Conservation (phyloP, 2,888 invertebrate species). For the Drosophila crucigera region DNA sequence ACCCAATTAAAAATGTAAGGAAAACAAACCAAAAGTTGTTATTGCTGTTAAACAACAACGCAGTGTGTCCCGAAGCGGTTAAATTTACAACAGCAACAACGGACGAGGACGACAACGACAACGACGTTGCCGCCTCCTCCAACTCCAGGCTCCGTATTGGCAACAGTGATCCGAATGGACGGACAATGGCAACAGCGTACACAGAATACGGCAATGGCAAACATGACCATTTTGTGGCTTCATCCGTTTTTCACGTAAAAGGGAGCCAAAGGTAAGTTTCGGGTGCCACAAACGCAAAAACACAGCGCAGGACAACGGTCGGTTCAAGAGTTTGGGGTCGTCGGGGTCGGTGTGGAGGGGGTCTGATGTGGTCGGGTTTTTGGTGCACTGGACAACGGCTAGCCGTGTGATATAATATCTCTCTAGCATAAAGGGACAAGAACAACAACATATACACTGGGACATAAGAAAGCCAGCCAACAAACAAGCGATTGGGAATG, state of each 20-base stretch:
- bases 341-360: neutral
- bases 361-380: constrained; percentile 10
- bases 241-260: constrained; percentile 36
- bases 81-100: constrained; percentile 80
- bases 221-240: constrained; percentile 81
- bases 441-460: constrained; percentile 42
- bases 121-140: constrained; percentile 35
- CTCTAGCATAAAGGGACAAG: constrained; percentile 77
- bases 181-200: constrained; percentile 40
- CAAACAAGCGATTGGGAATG: constrained; percentile 74
- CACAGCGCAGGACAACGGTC: constrained; percentile 41
- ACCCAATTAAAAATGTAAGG: constrained; percentile 84
- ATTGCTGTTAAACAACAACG: constrained; percentile 76
- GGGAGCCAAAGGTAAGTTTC: constrained; percentile 75
- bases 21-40: constrained; percentile 82
- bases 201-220: constrained; percentile 60
- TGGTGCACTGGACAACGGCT: constrained; percentile 59
- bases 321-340: constrained; percentile 12
- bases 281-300: constrained; percentile 63
- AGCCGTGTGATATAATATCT: constrained; percentile 79
- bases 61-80: constrained; percentile 84
- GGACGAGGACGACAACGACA: constrained; percentile 4
- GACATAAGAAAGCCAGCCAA: constrained; percentile 76
- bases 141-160: constrained; percentile 15
- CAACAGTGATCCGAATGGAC: constrained; percentile 40